Percentiles rank a stretch among this genome's conserved stretches.
These are phyloP conservation scores for Onychorhynchus coronatus DNA, from an alignment of 2,113 vertebrate genomes.

Conservation along the genomic window DNA sequence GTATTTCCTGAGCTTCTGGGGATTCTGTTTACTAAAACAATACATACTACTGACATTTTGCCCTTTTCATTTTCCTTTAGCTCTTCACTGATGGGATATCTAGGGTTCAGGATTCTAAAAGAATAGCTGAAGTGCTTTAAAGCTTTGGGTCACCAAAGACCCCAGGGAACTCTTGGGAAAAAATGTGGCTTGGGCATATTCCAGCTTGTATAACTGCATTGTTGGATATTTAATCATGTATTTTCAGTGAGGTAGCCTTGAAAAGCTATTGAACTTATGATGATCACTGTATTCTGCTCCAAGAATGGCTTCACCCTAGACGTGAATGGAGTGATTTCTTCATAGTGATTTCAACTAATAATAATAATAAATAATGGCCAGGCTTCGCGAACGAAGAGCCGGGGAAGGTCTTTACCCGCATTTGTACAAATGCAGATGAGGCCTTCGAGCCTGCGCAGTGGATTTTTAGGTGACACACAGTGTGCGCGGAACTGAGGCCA, in stretches of 20 bases:
- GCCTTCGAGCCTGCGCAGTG: too few relatives aligned
- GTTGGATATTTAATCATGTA: background rate
- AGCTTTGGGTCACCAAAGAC: background rate
- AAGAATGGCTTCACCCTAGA: background rate
- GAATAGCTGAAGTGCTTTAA: background rate
- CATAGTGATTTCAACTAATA: background rate
- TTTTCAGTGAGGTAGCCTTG: background rate
- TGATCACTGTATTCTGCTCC: background rate
- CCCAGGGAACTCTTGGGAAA: background rate
- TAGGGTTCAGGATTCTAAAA: background rate
- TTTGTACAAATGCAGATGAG: too few relatives aligned
- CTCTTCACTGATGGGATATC: background rate
- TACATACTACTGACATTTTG: conserved; percentile 41
- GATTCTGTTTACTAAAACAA: conserved; percentile 59
- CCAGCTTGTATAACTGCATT: background rate
- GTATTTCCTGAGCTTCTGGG: conserved; percentile 40
- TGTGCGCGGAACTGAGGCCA: too few relatives aligned
- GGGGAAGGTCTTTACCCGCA: too few relatives aligned
- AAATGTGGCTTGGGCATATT: background rate
- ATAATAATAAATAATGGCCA: too few relatives aligned
- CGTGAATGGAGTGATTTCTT: background rate
- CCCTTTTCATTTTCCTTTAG: conserved; percentile 49
- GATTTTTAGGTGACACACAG: too few relatives aligned
- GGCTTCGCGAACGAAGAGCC: too few relatives aligned
- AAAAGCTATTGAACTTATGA: background rate